Conservation (phyloP, 2,797 vertebrate genomes). For the Rhodeus uyekii region DNA sequence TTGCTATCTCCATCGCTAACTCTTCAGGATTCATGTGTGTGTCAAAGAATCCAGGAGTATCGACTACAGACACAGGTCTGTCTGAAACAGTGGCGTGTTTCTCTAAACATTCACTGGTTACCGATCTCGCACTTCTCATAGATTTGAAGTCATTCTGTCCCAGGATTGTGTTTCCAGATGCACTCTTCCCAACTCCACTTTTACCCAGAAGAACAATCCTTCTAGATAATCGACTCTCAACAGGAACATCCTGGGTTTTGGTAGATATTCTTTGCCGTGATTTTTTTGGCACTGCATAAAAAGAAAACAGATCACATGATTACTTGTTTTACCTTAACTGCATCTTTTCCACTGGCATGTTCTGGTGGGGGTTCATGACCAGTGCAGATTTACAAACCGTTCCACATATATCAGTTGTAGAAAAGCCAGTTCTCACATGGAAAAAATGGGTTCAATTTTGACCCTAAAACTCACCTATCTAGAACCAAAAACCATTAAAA, state of each 20-base stretch:
- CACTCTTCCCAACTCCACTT: not conserved
- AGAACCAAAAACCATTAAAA: not conserved
- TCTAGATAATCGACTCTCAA: not conserved
- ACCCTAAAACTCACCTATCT: no score
- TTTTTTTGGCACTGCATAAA: not conserved
- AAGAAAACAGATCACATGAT: not conserved
- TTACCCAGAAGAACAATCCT: not conserved
- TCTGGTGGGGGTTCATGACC: not conserved
- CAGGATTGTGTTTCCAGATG: not conserved
- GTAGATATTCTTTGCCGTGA: not conserved
- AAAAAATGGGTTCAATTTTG: no score
- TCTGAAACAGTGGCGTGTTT: not conserved
- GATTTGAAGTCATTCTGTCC: not conserved
- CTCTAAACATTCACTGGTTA: not conserved
- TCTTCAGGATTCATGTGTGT: not conserved
- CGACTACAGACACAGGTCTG: slow-evolving; percentile 20
- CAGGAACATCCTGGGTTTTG: not conserved
- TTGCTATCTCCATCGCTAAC: not conserved
- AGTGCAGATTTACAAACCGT: no score
- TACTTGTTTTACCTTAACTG: not conserved
- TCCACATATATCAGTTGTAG: no score
- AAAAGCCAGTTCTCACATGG: no score
- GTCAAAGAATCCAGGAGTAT: slow-evolving; percentile 35
- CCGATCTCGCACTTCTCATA: rapidly evolving
- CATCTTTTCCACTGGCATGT: not conserved